These are phyloP conservation scores for Emydoidea blandingii DNA, from an alignment of 2,797 vertebrate genomes.

Conservation along the genomic window DNA sequence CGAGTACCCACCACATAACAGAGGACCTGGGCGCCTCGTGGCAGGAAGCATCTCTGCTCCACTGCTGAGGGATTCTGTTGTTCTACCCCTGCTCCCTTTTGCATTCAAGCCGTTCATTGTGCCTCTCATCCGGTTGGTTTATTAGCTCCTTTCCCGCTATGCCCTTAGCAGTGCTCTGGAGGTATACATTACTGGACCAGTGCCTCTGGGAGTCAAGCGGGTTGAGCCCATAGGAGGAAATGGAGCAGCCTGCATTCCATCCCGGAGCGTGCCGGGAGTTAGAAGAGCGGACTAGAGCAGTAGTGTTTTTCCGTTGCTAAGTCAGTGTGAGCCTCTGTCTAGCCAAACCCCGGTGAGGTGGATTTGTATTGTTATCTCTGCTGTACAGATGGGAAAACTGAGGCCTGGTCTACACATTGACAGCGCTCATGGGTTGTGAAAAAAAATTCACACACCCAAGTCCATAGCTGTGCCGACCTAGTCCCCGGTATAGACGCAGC, in stretches of 20 bases:
- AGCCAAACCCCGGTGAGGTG: not conserved
- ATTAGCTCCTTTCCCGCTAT: not conserved
- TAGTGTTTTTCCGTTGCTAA: not conserved
- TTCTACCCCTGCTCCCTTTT: not conserved
- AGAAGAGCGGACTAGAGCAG: no score
- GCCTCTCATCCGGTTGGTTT: not conserved
- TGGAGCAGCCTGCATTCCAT: not conserved
- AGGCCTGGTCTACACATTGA: not conserved
- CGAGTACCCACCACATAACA: not conserved
- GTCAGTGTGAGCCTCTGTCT: not conserved
- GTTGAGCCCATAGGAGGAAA: not conserved
- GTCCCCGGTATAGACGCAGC: no score
- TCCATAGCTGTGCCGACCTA: no score
- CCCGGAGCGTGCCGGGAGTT: not conserved
- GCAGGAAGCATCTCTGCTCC: not conserved
- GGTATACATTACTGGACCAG: not conserved
- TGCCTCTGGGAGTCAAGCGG: not conserved
- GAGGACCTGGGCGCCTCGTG: not conserved
- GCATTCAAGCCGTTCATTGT: not conserved
- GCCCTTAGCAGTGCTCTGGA: not conserved
- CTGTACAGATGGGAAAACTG: not conserved
- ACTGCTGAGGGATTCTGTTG: not conserved
- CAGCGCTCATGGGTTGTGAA: no score
- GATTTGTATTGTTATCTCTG: no score
- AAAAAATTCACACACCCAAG: no score